Conservation (phyloP, 2,113 vertebrate species). For the Alligator mississippiensis region DNA sequence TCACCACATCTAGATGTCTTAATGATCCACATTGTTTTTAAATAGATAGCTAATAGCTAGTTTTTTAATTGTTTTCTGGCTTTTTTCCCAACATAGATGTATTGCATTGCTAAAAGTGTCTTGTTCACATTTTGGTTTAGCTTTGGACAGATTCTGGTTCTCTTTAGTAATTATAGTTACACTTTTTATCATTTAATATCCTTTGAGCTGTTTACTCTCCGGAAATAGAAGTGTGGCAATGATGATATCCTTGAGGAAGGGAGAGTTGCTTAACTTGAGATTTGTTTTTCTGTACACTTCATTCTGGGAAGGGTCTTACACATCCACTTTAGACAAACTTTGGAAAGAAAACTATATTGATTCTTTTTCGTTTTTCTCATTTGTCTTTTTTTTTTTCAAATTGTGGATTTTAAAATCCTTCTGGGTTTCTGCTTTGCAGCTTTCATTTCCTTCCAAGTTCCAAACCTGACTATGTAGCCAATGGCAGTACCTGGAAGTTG, state of each 20-base stretch:
- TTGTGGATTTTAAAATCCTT: not conserved
- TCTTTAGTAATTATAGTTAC: not conserved
- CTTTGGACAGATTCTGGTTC: not conserved
- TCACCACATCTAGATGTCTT: too few relatives aligned
- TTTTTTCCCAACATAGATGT: not conserved
- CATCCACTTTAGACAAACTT: not conserved
- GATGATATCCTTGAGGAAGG: not conserved
- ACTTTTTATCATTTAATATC: not conserved
- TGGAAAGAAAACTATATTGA: not conserved
- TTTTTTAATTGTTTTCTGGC: too few relatives aligned
- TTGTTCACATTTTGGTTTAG: not conserved
- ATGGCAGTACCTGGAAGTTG: not conserved
- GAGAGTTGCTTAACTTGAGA: not conserved
- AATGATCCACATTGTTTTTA: too few relatives aligned
- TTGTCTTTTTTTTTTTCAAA: not conserved
- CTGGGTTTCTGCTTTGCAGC: not conserved
- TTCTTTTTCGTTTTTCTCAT: not conserved
- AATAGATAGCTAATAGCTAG: too few relatives aligned
- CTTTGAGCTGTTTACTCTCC: not conserved
- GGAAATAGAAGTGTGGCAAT: not conserved
- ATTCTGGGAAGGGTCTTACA: not conserved
- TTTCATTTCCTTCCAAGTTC: not conserved
- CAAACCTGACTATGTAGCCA: not conserved
- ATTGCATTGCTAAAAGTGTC: not conserved
- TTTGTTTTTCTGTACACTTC: not conserved